Evolutionary conservation across 92 coral and sea anemone genomes (phyloP).

Genomic region (Heteractis magnifica): DNA sequence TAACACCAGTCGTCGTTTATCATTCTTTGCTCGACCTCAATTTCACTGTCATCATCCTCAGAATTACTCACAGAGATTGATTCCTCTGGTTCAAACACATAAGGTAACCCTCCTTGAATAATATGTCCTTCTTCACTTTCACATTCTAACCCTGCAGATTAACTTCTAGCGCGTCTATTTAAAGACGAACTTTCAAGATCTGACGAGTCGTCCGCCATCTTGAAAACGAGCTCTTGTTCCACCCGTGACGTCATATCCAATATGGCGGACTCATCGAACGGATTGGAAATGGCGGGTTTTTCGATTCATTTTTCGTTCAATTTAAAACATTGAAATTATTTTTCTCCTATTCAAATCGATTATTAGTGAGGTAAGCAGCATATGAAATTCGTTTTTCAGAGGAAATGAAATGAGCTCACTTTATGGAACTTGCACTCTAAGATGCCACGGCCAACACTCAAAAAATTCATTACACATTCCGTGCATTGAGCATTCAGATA

Average conservation of each 20-base stretch:
- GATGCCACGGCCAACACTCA: too few species aligned
- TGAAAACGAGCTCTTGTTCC: not conserved
- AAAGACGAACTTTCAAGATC: not conserved
- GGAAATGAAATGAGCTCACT: too few species aligned
- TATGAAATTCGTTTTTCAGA: too few species aligned
- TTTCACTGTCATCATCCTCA: slow-evolving; percentile 2
- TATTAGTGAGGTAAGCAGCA: too few species aligned
- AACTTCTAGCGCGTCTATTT: not conserved
- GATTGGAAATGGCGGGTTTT: too few species aligned
- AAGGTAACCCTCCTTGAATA: not conserved
- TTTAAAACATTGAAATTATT: too few species aligned
- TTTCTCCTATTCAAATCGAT: too few species aligned
- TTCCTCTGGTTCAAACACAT: not conserved
- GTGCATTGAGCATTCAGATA: too few species aligned
- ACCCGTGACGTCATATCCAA: slow-evolving; percentile 9
- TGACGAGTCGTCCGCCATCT: slow-evolving; percentile 18
- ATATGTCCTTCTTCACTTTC: not conserved
- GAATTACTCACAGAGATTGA: not conserved
- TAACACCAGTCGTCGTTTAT: slow-evolving; percentile 2
- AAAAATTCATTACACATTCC: too few species aligned
- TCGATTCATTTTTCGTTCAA: too few species aligned
- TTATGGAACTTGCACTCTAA: too few species aligned
- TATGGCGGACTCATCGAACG: too few species aligned
- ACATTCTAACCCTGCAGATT: not conserved
- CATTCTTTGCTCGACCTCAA: not conserved